These are phyloP conservation scores for Lacerta agilis DNA, from an alignment of 2,797 vertebrate genomes.

Conservation along the genomic window DNA sequence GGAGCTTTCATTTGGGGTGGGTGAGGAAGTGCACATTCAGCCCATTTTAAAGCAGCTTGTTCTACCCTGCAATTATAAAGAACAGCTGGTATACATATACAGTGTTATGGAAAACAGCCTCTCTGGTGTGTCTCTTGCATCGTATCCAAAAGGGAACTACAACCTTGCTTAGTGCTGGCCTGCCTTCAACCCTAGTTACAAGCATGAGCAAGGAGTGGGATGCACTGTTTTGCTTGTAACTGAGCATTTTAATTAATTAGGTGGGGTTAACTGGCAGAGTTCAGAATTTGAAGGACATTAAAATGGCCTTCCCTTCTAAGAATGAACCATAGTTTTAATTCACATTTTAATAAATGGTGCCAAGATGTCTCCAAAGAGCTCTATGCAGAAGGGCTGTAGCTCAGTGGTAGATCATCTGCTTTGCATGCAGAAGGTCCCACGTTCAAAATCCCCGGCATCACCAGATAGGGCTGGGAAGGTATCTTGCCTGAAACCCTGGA, in stretches of 20 bases:
- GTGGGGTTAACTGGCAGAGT: neutral
- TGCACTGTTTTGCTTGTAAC: conserved; percentile 45
- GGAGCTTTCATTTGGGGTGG: neutral
- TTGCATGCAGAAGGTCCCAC: neutral
- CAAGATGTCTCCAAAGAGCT: neutral
- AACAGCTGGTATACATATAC: conserved; percentile 20
- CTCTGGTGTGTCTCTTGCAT: conserved; percentile 39
- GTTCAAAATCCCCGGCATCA: too few relatives aligned
- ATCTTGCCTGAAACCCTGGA: too few relatives aligned
- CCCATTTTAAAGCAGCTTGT: neutral
- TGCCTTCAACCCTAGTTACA: conserved; percentile 51
- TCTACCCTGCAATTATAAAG: conserved; percentile 26
- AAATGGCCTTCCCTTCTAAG: neutral
- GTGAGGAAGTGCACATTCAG: conserved; percentile 4
- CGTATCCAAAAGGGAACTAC: conserved; percentile 53
- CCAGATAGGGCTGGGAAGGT: too few relatives aligned
- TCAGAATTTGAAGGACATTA: neutral
- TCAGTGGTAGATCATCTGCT: neutral
- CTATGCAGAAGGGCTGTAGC: neutral
- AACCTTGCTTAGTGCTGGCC: conserved; percentile 32
- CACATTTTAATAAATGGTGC: neutral
- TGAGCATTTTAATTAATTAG: neutral
- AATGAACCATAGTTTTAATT: neutral
- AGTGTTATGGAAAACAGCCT: neutral
- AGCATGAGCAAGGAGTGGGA: neutral